Conservation (phyloP, 1,140 invertebrate genomes). For the Zaprionus lachaisei region DNA sequence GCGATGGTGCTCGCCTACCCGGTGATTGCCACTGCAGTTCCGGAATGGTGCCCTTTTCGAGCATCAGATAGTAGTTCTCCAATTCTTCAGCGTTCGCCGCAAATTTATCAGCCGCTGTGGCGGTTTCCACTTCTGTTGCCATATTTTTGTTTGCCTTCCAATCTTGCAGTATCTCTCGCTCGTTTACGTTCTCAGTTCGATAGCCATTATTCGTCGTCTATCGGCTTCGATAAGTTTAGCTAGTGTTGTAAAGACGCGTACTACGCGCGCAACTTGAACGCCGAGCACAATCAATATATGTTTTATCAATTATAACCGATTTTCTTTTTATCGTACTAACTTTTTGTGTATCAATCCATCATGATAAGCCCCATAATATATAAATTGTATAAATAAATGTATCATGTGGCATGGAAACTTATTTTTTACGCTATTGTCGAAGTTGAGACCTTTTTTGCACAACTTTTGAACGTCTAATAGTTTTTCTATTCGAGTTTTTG, state of each 20-base stretch:
- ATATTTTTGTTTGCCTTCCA: slow-evolving; percentile 28
- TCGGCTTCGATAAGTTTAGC: slow-evolving; percentile 1
- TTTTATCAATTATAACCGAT: background rate
- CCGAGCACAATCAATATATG: background rate
- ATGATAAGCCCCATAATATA: background rate
- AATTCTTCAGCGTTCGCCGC: slow-evolving; percentile 85
- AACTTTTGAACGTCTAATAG: background rate
- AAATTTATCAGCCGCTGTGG: slow-evolving; percentile 61
- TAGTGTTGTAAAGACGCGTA: slow-evolving; percentile 4
- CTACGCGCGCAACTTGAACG: slow-evolving; percentile 17
- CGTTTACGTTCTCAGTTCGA: slow-evolving; percentile 1
- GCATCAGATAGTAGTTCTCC: slow-evolving; percentile 78
- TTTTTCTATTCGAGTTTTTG: background rate
- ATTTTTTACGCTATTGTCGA: background rate
- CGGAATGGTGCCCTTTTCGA: slow-evolving; percentile 84
- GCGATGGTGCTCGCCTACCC: slow-evolving; percentile 85
- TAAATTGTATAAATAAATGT: background rate
- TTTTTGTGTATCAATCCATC: background rate
- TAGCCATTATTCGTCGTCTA: background rate
- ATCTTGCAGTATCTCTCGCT: background rate
- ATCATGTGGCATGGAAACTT: background rate
- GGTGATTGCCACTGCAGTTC: slow-evolving; percentile 87
- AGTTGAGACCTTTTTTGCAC: background rate
- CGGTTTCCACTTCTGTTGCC: slow-evolving; percentile 65
- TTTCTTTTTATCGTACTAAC: background rate